Base-by-base conservation (phyloP, 2,888 invertebrate genomes). In the Unio pictorum region DNA sequence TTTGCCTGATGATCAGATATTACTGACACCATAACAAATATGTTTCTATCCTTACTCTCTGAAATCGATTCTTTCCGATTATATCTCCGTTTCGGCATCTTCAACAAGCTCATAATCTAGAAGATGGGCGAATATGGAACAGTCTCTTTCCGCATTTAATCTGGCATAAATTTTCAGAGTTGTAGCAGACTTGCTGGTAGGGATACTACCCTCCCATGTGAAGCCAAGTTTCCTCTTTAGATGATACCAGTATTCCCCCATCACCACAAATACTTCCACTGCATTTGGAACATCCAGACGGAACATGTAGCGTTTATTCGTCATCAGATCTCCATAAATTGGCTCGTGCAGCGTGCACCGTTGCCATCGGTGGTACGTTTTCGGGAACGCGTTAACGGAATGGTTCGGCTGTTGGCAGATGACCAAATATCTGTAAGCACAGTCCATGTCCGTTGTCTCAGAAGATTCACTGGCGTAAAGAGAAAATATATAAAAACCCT, bases 401-500 rank as follows among this genome's bases (percentile, higher is more conserved):
- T 84, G 83, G 59, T 85, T 84, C 11, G 85, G 83, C 64, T 86
- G 84, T 66, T 88, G 87, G 71, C 86, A 87, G 45, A 88, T 87
- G 23, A 89, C 82, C 45, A 89, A 79, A 69, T 87, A 89, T 26
- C 87, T 76, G 66, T 84, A 85, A 0, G 85, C 86, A 74, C 87
- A 88, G 76, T 88, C 87, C 58, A 88, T 73, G 11, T 81, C 82
- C 58, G 78, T 75, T 23, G 78, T 74, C 20, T 76, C 73, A 17
- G 68, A 67, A 28, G 73, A 64, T 28, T 84, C 79, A 0, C 85
- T 83, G 5, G 87, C 87, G 66, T 84, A 89, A 30, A 89, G 66
- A 2, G 88, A 88, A 72, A 89, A 88, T 45, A 88, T 83, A 73
- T 88, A 89, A 69, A 86, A 86, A 4, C 88, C 89, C 72, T 86